Percentiles rank a stretch among this genome's conserved stretches.
These are phyloP conservation scores for Calvadosia cruxmelitensis DNA, from an alignment of 30 jellyfish, hydroid and myxozoan species.

Conservation along the genomic window DNA sequence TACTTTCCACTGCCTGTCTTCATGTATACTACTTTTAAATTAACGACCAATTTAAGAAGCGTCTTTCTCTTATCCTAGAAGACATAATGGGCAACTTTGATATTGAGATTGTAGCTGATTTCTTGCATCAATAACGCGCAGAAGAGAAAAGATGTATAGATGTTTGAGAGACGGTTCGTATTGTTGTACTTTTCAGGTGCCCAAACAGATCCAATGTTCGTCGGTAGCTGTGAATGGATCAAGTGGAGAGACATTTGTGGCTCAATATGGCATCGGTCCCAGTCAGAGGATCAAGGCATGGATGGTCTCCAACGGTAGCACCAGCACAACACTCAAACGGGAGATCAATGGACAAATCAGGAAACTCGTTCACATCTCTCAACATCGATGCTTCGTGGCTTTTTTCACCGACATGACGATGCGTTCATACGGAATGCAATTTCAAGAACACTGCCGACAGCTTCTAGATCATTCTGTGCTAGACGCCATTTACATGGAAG, in stretches of 20 bases:
- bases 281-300: constrained; percentile 17
- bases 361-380: constrained; percentile 25
- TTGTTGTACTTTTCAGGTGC: constrained; percentile 11
- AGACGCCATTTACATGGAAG: constrained; percentile 39
- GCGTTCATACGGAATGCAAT: constrained; percentile 35
- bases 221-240: constrained; percentile 7
- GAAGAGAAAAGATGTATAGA: too few species aligned
- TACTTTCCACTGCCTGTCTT: too few species aligned
- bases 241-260: constrained; percentile 35
- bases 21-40: too few species aligned
- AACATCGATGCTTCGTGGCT: constrained; percentile 37
- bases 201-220: constrained; percentile 57
- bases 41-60: too few species aligned
- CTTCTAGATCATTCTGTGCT: constrained; percentile 46
- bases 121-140: too few species aligned
- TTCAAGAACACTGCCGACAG: constrained; percentile 30
- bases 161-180: too few species aligned
- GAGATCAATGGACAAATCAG: constrained; percentile 19
- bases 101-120: too few species aligned
- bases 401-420: constrained; percentile 65
- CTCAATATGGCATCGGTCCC: constrained; percentile 72
- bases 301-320: neutral
- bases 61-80: too few species aligned
- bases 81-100: too few species aligned
- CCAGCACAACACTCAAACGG: constrained; percentile 6